These are phyloP conservation scores for Pelochelys cantorii DNA, from an alignment of 2,797 vertebrate genomes.

Conservation along the genomic window DNA sequence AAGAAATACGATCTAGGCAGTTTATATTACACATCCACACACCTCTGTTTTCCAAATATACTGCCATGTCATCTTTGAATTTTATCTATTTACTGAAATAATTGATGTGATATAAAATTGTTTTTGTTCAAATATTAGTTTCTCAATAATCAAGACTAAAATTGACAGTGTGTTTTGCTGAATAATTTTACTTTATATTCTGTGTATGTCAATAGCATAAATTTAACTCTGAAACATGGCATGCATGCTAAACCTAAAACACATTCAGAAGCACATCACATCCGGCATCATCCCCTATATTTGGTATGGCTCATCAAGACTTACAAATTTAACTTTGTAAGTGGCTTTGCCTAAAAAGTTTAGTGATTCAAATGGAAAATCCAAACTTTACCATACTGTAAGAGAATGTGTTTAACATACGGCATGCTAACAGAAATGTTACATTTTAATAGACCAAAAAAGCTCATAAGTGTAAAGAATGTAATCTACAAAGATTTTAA, in stretches of 20 bases:
- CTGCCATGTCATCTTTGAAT: neutral
- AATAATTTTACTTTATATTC: neutral
- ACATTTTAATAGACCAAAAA: constrained; percentile 52
- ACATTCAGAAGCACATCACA: neutral
- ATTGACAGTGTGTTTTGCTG: neutral
- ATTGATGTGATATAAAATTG: neutral
- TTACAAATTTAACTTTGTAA: neutral
- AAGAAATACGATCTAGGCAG: neutral
- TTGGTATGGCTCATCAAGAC: neutral
- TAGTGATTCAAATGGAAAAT: constrained; percentile 21
- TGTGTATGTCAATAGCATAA: neutral
- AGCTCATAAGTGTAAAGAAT: constrained; percentile 47
- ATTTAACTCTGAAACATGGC: neutral
- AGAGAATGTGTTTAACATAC: constrained; percentile 9
- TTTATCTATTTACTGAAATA: neutral
- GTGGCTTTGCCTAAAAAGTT: neutral
- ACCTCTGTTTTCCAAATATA: neutral
- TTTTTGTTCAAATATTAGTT: neutral
- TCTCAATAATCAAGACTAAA: constrained; percentile 36
- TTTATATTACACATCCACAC: neutral
- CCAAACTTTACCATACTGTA: neutral
- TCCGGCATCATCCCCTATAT: neutral
- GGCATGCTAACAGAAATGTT: constrained; percentile 4
- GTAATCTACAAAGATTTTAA: constrained; percentile 19
- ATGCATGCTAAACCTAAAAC: neutral